phyloP scores from a whole-genome alignment of 2,113 vertebrate genomes.

The Rhegmatorhina hoffmannsi region DNA sequence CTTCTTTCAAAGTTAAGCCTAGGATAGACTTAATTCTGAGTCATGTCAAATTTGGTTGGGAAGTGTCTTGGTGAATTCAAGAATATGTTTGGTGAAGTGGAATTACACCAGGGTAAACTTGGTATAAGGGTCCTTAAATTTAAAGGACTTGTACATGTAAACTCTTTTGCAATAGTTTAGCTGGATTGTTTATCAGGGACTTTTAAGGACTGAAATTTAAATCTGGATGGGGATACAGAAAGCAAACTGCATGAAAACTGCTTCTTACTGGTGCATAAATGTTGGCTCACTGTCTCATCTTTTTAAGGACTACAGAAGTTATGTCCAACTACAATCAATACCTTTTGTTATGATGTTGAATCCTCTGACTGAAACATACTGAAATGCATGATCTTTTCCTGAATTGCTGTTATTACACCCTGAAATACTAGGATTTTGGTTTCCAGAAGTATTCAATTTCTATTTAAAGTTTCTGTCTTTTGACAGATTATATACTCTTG shows the following conservation, averaged over 20 bases:
- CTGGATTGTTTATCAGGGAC: neutral
- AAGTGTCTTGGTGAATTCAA: neutral
- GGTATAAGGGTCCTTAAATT: neutral
- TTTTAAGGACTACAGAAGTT: neutral
- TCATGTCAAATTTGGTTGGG: neutral
- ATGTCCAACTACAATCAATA: neutral
- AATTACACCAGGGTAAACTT: neutral
- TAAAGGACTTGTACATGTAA: neutral
- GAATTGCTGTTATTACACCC: neutral
- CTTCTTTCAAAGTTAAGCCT: neutral
- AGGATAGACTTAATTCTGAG: neutral
- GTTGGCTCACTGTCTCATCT: neutral
- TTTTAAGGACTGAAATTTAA: neutral
- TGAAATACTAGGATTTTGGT: neutral
- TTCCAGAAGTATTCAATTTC: neutral
- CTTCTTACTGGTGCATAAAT: neutral
- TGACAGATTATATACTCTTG: neutral
- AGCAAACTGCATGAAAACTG: neutral
- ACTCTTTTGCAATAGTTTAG: neutral
- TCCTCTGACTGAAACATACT: neutral
- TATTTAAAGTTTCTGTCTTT: neutral
- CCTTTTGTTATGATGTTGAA: neutral
- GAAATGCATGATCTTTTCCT: neutral
- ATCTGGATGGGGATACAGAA: neutral
- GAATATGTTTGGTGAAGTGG: neutral